phyloP scores from a whole-genome alignment of 2,113 vertebrate species.

The Poeciliopsis prolifica region DNA sequence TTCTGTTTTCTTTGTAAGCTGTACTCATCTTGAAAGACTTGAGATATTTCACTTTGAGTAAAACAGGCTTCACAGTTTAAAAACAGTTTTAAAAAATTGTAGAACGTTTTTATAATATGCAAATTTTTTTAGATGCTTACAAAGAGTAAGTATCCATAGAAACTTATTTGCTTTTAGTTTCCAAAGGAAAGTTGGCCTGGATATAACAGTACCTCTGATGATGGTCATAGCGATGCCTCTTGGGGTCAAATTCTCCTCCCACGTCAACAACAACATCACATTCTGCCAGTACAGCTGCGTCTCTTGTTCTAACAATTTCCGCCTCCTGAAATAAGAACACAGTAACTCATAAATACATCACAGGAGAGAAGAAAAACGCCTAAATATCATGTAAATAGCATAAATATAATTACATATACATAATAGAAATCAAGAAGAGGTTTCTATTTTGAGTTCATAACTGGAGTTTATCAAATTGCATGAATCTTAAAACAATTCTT shows the following conservation, averaged over 20 bases:
- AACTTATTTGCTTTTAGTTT: neutral
- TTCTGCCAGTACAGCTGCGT: slow-evolving; percentile 78
- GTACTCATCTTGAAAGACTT: neutral
- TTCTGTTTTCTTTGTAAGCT: neutral
- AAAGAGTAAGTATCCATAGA: neutral
- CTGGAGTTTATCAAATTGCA: too few species aligned
- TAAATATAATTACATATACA: neutral
- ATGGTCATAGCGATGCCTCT: slow-evolving; percentile 90
- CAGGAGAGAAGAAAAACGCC: too few species aligned
- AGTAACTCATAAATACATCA: neutral
- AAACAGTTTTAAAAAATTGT: neutral
- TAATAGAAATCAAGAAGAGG: neutral
- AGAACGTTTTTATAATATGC: neutral
- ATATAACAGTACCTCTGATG: slow-evolving; percentile 89
- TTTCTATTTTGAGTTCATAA: neutral
- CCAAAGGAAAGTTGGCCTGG: neutral
- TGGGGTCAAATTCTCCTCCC: slow-evolving; percentile 90
- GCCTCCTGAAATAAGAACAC: slow-evolving; percentile 81
- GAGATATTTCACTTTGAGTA: too few species aligned
- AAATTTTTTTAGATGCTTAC: neutral
- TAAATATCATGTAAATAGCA: neutral
- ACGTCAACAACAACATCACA: slow-evolving; percentile 95
- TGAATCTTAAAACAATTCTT: too few species aligned
- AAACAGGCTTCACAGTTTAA: neutral
- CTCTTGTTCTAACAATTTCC: slow-evolving; percentile 88